phyloP scores from a whole-genome alignment of 1,140 invertebrate species.

The Psix sp. region DNA sequence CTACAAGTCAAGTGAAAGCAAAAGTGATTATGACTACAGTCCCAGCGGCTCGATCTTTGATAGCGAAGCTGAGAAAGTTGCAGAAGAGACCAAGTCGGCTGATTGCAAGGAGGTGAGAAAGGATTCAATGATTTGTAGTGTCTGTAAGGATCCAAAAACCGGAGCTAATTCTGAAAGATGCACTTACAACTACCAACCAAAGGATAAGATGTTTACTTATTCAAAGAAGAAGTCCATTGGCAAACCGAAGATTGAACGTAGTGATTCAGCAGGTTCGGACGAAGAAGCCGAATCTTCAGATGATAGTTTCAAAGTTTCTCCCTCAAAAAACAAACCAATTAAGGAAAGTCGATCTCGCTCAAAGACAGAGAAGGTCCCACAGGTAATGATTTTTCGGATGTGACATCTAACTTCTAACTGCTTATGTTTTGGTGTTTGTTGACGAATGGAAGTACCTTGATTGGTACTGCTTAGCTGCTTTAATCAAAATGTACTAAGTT shows the following conservation, averaged over 20 bases:
- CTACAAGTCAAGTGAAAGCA: slow-evolving; percentile 31
- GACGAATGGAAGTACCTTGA: too few relatives aligned
- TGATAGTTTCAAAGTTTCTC: slow-evolving; percentile 26
- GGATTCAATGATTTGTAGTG: slow-evolving; percentile 82
- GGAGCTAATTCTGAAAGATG: slow-evolving; percentile 86
- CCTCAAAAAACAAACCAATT: slow-evolving; percentile 6
- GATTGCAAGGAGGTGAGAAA: slow-evolving; percentile 80
- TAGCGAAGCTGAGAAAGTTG: slow-evolving; percentile 63
- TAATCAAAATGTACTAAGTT: too few relatives aligned
- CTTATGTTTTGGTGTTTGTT: too few relatives aligned
- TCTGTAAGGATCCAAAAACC: slow-evolving; percentile 83
- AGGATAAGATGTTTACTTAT: slow-evolving; percentile 83
- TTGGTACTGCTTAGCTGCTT: too few relatives aligned
- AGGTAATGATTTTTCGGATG: slow-evolving; percentile 46
- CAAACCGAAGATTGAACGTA: slow-evolving; percentile 45
- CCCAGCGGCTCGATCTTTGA: slow-evolving; percentile 42
- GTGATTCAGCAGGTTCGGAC: slow-evolving; percentile 3
- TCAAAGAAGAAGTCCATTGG: slow-evolving; percentile 67
- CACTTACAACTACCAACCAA: slow-evolving; percentile 82
- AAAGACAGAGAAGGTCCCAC: slow-evolving; percentile 22
- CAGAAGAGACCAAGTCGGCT: slow-evolving; percentile 53
- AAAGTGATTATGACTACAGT: slow-evolving; percentile 41
- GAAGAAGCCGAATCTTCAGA: slow-evolving; percentile 25
- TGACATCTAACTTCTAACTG: too few relatives aligned
- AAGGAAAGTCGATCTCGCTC: slow-evolving; percentile 12